phyloP scores from a whole-genome alignment of 2,888 invertebrate species.

The Pyrrhosoma nymphula region DNA sequence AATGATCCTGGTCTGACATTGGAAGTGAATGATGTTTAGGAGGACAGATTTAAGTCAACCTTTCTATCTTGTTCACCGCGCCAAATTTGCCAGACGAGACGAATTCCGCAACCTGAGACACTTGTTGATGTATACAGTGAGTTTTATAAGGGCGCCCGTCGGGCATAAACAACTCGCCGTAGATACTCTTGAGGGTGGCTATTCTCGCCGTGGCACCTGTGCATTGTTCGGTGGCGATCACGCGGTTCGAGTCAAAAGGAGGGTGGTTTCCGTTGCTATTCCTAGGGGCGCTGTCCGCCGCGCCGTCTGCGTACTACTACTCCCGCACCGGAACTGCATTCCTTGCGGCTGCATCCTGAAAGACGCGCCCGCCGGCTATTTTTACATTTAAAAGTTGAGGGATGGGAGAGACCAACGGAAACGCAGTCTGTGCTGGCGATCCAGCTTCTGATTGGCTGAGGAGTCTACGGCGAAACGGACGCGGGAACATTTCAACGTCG shows the following conservation, averaged over 20 bases:
- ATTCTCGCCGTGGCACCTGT: background rate
- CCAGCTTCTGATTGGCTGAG: no score
- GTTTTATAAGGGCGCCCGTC: no score
- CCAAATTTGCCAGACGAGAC: no score
- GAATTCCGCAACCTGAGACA: no score
- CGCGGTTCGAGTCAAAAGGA: background rate
- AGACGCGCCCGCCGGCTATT: background rate
- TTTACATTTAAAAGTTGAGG: background rate
- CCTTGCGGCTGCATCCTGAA: constrained; percentile 40
- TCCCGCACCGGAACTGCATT: constrained; percentile 17
- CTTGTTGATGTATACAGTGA: no score
- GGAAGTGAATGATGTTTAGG: no score
- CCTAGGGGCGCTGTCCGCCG: background rate
- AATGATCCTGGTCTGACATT: no score
- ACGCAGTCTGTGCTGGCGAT: background rate
- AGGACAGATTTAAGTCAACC: no score
- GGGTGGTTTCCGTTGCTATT: background rate
- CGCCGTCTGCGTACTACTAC: background rate
- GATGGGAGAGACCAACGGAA: background rate
- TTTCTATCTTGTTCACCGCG: no score
- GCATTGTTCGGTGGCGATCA: background rate
- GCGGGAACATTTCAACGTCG: no score
- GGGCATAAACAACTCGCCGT: background rate
- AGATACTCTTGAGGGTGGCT: background rate
- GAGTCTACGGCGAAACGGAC: no score